Evolutionary conservation across 2,888 invertebrate species (phyloP).

Genomic region (Cheilosia pagana): DNA sequence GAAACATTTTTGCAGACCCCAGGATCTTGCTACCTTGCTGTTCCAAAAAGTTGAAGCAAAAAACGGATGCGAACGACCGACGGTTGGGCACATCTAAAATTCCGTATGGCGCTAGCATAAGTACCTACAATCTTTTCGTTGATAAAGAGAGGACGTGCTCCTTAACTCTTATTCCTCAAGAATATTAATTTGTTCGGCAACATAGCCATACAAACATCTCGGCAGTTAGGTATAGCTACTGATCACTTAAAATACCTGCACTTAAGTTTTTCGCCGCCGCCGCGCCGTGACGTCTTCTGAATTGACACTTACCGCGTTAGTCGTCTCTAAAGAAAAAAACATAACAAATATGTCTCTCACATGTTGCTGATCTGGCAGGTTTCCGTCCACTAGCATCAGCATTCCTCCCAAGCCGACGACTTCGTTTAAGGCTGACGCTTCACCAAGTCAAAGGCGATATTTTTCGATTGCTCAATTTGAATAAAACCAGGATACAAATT

Average conservation of each 20-base stretch:
- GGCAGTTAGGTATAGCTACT: background rate
- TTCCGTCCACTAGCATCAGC: background rate
- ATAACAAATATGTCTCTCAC: too few species aligned
- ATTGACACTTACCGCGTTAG: background rate
- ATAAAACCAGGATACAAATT: conserved; percentile 47
- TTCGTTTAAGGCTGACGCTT: background rate
- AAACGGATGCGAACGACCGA: too few species aligned
- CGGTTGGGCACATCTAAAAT: too few species aligned
- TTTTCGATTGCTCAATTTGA: conserved; percentile 43
- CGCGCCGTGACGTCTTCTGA: background rate
- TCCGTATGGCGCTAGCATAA: too few species aligned
- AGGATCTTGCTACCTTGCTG: too few species aligned
- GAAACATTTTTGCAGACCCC: too few species aligned
- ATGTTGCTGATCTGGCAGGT: background rate
- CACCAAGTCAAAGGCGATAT: conserved; percentile 8
- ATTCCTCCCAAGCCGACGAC: background rate
- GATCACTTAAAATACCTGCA: background rate
- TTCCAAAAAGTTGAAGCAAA: too few species aligned
- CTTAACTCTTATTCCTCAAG: too few species aligned
- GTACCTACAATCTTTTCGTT: too few species aligned
- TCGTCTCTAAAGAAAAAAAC: background rate
- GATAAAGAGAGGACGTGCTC: too few species aligned
- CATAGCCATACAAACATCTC: background rate
- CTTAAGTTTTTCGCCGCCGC: background rate
- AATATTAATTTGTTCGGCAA: too few species aligned